Evolutionary conservation across 2,113 vertebrate genomes (phyloP), one percentile per base, ranked within the genome.

Genomic region (Chaenogobius annularis): DNA sequence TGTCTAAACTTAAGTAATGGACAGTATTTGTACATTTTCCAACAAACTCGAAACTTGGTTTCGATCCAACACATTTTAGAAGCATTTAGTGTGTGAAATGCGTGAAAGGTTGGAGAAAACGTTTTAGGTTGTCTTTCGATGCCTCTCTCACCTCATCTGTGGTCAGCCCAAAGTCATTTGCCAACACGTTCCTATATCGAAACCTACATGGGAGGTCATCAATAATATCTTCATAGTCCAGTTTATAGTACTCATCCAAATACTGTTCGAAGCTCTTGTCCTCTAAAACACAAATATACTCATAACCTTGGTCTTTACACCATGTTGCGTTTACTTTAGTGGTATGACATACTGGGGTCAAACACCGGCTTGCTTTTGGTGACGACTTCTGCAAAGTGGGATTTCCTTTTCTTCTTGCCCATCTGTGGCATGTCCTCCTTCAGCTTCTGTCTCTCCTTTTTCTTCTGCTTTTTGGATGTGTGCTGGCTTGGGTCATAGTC

Each of bases 191-290:
- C 58, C 95, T 91, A 90, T 97, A 98, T 73, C 94, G 95, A 81
- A 98, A 98, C 69, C 96, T 90, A 69, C 96, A 98, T 0, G 96
- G 96, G 22, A 96, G 83, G 86, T 97, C 95, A 0, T 95, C 95
- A 0, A 98, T 92, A 70, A 97, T 84, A 85, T 96, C 96, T 86
- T 97, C 96, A 0, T 94, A 98, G 89, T 98, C 95, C 81, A 98
- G 83, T 46, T 79, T 92, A 74, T 96, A 97, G 77, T 95, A 97
- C 61, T 97, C 96, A 0, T 96, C 95, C 78, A 97, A 69, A 81
- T 97, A 97, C 79, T 96, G 92, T 86, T 95, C 94, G 0, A 96
- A 97, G 3, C 87, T 92, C 73, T 91, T 94, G 74, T 95, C 92
- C 84, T 91, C 96, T 96, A 82, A 68, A 87, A 85, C 0, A 55